Evolutionary conservation across 2,888 invertebrate species (phyloP).

Genomic region (Punctoribates punctum): DNA sequence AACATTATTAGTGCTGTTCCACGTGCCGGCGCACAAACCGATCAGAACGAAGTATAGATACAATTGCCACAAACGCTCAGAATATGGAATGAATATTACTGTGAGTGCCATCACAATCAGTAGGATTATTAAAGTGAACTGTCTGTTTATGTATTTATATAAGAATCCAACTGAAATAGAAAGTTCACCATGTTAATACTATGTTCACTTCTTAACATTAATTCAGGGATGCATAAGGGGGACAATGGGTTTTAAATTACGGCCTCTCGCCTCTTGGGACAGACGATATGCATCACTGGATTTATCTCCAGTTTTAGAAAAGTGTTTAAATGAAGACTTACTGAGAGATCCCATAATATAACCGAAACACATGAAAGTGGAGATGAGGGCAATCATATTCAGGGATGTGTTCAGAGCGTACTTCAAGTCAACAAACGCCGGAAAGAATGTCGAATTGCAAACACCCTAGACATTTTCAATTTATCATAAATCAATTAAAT

Average conservation of each 20-base stretch:
- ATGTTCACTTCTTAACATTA: too few relatives aligned
- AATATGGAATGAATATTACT: constrained; percentile 16
- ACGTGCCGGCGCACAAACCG: constrained; percentile 23
- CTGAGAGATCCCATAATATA: background rate
- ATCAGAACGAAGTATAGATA: background rate
- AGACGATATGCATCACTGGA: too few relatives aligned
- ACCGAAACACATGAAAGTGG: constrained; percentile 13
- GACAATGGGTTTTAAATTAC: too few relatives aligned
- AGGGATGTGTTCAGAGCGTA: constrained; percentile 1
- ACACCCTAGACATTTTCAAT: background rate
- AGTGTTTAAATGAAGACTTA: background rate
- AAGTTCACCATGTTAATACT: too few relatives aligned
- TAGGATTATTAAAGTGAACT: background rate
- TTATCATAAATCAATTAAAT: background rate
- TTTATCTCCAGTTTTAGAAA: too few relatives aligned
- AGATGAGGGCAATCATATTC: background rate
- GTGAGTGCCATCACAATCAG: background rate
- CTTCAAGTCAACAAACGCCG: constrained; percentile 12
- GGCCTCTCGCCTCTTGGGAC: too few relatives aligned
- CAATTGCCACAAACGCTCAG: background rate
- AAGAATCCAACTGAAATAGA: constrained; percentile 26
- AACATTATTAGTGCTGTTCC: constrained; percentile 19
- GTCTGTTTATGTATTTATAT: constrained; percentile 22
- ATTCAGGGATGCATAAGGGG: too few relatives aligned
- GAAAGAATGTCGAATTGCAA: constrained; percentile 8